Base-by-base conservation (phyloP, 2,797 vertebrate species). In the Lutjanus argentimaculatus region DNA sequence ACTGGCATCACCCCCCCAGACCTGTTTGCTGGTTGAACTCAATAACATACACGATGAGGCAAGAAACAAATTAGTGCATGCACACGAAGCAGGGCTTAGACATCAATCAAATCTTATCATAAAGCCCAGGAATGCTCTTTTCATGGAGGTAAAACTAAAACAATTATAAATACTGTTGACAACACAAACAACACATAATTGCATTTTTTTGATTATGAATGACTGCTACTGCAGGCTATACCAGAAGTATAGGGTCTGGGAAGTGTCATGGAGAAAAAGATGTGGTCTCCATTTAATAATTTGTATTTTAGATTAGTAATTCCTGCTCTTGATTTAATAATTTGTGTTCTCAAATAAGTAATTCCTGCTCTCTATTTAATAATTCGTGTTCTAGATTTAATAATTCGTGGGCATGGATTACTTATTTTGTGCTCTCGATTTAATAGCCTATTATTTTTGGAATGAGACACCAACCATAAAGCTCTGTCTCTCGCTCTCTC, bases 1-100 rank as follows among this genome's bases (percentile, higher is more conserved):
- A 15, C 52, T 75, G 79, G 83, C 67, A 86, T 77, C 58, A 56
- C 71, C 84, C 83, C 70, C 55, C 66, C 77, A 85, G 83, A 84
- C 78, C 80, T 61, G 77, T 80, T 88, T 92, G 76, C 83, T 82
- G 61, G 67, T 79, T 56, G 42, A 67, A 58, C 77, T 45, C 52
- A 17, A 82, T 80, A 83, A 83, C 82, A 89, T 76, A 74, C 67
- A 63, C 22, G n/a, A 80, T 63, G 51, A 72, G 55, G 56, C 67
- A 77, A 75, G 67, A 83, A 88, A 63, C 71, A 68, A 58, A 76
- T 80, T 46, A 67, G 22, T 56, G 62, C 25, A 2, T 69, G 68
- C 58, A 84, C 63, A 75, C 7, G 40, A 22, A 73, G 40, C 57
- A 53, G 15, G 22, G 21, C 30, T 59, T 12, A 45, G 46, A 68